Evolutionary conservation across 2,797 vertebrate species (phyloP), one percentile per base, ranked within the genome.

Genomic region (Acipenser oxyrinchus): DNA sequence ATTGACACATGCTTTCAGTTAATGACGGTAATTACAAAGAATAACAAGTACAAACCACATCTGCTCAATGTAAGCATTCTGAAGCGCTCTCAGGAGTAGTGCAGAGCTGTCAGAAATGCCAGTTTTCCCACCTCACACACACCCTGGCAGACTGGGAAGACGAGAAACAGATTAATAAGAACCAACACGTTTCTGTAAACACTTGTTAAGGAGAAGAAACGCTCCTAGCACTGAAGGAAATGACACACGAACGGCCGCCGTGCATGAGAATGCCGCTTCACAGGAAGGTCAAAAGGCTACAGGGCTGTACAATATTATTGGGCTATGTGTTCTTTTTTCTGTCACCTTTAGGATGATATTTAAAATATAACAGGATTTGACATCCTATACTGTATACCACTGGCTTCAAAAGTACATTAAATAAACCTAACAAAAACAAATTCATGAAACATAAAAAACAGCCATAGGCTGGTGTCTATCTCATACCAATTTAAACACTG

Each of bases 21-120:
- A 98, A 97, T 96, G 92, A 95, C 78, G 91, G 92, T 92, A 96
- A 98, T 99, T 98, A 94, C 90, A 78, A 93, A 94, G 89, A 92
- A 95, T 91, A 98, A 97, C 94, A 98, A 93, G 87, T 89, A 86
- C 82, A 82, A 86, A 87, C 83, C 89, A 89, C 92, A 90, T 94
- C 96, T 98, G 96, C 83, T 94, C 92, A 95, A 80, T 93, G 90
- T 96, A 93, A 94, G 89, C 67, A 73, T 79, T 81, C 67, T 70
- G 63, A 77, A 78, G 78, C 57, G 74, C 83, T 76, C 49, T 48
- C 72, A 66, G 77, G 81, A 86, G 84, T 82, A 82, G 80, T 69
- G 60, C 79, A 83, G 84, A 87, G 87, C 91, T 91, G 92, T 93
- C 93, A 94, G 84, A 84, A 75, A 73, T 70, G 69, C 78, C 78